Evolutionary conservation across 2,888 invertebrate genomes (phyloP).

Genomic region (Eucera pruinosa): DNA sequence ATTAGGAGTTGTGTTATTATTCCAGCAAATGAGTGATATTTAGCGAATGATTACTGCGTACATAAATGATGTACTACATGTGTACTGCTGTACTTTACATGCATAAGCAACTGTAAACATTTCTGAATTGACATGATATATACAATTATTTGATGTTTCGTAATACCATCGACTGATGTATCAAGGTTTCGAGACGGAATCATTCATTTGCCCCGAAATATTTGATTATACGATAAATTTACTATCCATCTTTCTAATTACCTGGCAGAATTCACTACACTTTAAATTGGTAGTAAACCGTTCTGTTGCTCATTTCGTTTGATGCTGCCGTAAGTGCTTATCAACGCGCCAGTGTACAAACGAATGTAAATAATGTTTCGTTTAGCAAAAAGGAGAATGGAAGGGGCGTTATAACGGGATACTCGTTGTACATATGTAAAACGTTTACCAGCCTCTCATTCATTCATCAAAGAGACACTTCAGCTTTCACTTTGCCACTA

Average conservation of each 20-base stretch:
- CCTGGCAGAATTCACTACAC: background rate
- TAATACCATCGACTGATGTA: too few species aligned
- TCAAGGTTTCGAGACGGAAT: too few species aligned
- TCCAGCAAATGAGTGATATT: too few species aligned
- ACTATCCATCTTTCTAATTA: background rate
- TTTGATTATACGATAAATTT: background rate
- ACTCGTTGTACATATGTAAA: conserved; percentile 6
- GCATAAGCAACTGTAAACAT: too few species aligned
- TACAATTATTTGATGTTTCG: too few species aligned
- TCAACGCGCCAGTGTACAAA: background rate
- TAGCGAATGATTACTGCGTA: too few species aligned
- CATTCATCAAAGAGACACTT: conserved; percentile 21
- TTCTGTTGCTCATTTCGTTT: background rate
- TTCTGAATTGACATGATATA: too few species aligned
- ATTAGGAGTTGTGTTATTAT: too few species aligned
- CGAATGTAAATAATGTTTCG: conserved; percentile 7
- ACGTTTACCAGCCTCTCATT: conserved; percentile 22
- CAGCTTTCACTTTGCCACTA: conserved; percentile 10
- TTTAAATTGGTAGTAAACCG: conserved; percentile 8
- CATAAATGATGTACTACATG: too few species aligned
- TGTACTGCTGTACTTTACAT: too few species aligned
- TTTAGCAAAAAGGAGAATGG: conserved; percentile 2
- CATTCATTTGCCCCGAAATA: too few species aligned
- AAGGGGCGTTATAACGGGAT: background rate
- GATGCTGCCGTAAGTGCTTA: background rate